Base-by-base conservation (phyloP, 2,113 vertebrate species). In the Alectura lathami region DNA sequence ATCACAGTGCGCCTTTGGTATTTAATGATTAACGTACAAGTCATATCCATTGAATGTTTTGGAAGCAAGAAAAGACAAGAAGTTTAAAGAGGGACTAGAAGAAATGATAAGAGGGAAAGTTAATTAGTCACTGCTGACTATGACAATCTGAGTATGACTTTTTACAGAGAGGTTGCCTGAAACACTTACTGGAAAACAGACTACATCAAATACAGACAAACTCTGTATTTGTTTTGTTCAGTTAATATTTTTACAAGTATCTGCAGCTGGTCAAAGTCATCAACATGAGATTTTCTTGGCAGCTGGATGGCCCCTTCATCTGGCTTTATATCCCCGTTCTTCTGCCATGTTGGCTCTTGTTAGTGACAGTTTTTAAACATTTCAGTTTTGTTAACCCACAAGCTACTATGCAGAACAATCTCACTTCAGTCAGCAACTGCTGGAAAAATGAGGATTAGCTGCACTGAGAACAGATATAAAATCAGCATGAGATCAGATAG, bases 21-120 rank as follows among this genome's bases (percentile, higher is more conserved):
- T 47, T 54, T 40, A 89, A 62, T 86, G 88, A 93, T 93, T 96
- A 88, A 94, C 9, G 3, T 42, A 29, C 56, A 81, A 83, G 43
- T 88, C 68, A 88, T 86, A 93, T 88, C 92, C 92, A 90, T 7
- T 57, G 80, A 69, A 86, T 83, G 54, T 38, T 2, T 3, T 24
- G 47, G 22, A 77, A 64, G 43, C 68, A 77, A 69, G 88, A 63
- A 77, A 80, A 88, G 86, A 91, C 62, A 93, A 74, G 16, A 73
- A 51, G 26, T 79, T 93, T 70, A 67, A 77, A 93, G 67, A 76
- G 7, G 18, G 22, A 50, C 85, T 85, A 88, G 45, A 32, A 29
- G 77, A 32, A 79, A 24, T 30, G 56, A 48, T 32, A 42, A 42
- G 21, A 67, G 80, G 20, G 80, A 92, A 95, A 96, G 80, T 96